phyloP scores from a whole-genome alignment of 2,113 vertebrate species.

The Cranoglanis bouderius region DNA sequence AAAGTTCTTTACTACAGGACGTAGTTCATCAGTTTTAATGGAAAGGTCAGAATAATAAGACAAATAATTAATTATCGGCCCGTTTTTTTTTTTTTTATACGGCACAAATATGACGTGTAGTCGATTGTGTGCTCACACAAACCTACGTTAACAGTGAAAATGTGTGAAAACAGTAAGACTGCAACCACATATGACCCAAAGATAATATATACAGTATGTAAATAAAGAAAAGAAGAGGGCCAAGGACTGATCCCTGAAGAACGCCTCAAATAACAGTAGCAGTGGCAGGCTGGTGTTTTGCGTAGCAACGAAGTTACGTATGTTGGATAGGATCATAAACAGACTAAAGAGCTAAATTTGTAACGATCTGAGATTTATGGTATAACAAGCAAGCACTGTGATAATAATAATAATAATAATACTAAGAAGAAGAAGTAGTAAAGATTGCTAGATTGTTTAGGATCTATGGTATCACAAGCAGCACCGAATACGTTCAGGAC shows the following conservation, averaged over 20 bases:
- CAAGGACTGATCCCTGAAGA: conserved; percentile 4
- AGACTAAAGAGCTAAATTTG: background rate
- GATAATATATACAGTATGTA: background rate
- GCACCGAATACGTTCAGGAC: background rate
- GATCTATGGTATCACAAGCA: background rate
- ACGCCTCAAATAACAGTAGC: background rate
- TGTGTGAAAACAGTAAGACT: background rate
- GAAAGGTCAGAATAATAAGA: background rate
- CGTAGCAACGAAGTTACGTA: background rate
- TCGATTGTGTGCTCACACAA: no score
- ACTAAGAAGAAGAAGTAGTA: background rate
- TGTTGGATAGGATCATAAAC: background rate
- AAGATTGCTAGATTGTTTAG: background rate
- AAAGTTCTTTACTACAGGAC: background rate
- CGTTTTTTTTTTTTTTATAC: background rate
- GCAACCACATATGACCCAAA: background rate
- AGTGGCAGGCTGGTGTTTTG: background rate
- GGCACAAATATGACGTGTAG: background rate
- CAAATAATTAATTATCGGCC: background rate
- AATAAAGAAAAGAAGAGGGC: background rate
- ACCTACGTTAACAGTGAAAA: background rate
- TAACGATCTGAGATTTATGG: background rate
- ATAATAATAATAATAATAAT: background rate
- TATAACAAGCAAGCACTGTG: background rate
- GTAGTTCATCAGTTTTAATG: background rate